Percentiles rank a stretch among this genome's conserved stretches.
phyloP scores from a whole-genome alignment of 2,888 invertebrate genomes.

The Caenorhabditis wallacei region DNA sequence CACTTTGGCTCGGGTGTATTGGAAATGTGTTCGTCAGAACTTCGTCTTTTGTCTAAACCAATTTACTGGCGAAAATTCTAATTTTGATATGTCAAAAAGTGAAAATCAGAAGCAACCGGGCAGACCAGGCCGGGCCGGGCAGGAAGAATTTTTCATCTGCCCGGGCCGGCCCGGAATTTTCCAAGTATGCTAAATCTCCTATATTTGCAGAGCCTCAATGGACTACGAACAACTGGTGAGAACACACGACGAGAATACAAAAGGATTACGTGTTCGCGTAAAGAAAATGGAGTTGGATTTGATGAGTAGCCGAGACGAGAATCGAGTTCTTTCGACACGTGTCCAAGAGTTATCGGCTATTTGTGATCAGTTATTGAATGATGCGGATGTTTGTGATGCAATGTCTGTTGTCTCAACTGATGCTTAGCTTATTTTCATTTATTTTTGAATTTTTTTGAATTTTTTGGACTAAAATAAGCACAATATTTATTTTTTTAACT shows the following conservation, averaged over 20 bases:
- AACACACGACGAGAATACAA: conserved; percentile 54
- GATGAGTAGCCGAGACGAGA: conserved; percentile 51
- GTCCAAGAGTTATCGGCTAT: conserved; percentile 48
- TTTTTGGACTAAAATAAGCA: neutral
- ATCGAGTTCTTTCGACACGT: conserved; percentile 30
- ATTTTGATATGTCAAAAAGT: no score
- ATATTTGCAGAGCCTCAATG: conserved; percentile 23
- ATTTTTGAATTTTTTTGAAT: neutral
- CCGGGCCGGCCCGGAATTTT: no score
- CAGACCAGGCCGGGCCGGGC: no score
- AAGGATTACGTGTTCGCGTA: conserved; percentile 44
- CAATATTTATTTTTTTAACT: neutral
- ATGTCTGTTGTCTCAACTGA: conserved; percentile 41
- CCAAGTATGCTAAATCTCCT: no score
- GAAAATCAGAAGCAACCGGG: no score
- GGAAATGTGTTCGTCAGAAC: no score
- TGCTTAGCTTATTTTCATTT: conserved; percentile 33
- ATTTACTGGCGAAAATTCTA: no score
- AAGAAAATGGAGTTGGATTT: conserved; percentile 47
- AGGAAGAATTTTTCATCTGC: no score
- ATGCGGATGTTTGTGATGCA: conserved; percentile 54
- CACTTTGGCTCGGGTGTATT: no score
- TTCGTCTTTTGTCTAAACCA: no score
- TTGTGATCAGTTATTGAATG: conserved; percentile 59
- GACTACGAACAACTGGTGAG: conserved; percentile 56